These are phyloP conservation scores for Typhlichthys subterraneus DNA, from an alignment of 2,797 vertebrate species.

Conservation along the genomic window DNA sequence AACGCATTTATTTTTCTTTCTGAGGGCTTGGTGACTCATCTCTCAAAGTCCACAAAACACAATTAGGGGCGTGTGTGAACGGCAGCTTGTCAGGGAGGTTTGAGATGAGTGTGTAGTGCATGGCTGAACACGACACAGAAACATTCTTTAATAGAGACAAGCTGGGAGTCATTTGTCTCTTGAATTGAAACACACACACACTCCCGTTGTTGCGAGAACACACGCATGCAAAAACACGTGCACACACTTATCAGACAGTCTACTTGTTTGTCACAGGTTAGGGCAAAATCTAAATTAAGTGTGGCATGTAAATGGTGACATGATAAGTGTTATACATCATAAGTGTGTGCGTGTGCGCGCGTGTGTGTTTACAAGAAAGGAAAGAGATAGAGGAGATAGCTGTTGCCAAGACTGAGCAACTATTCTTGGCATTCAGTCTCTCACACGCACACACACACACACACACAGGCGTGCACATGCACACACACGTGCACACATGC, in stretches of 20 bases:
- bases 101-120: no score
- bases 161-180: no score
- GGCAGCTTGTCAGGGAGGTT: no score
- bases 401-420: background rate
- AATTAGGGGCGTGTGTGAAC: no score
- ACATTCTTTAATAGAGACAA: no score
- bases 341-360: background rate
- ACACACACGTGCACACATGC: background rate
- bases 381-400: background rate
- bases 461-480: conserved; percentile 6
- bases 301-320: background rate
- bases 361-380: background rate
- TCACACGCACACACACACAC: background rate
- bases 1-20: no score
- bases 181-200: conserved; percentile 41
- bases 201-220: conserved; percentile 1
- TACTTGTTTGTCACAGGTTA: background rate
- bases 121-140: no score
- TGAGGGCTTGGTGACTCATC: no score
- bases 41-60: no score
- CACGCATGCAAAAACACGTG: conserved; percentile 41
- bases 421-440: background rate
- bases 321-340: background rate
- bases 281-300: background rate
- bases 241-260: background rate